Conservation (phyloP, 2,888 invertebrate genomes). For the Hypercompe scribonia region DNA sequence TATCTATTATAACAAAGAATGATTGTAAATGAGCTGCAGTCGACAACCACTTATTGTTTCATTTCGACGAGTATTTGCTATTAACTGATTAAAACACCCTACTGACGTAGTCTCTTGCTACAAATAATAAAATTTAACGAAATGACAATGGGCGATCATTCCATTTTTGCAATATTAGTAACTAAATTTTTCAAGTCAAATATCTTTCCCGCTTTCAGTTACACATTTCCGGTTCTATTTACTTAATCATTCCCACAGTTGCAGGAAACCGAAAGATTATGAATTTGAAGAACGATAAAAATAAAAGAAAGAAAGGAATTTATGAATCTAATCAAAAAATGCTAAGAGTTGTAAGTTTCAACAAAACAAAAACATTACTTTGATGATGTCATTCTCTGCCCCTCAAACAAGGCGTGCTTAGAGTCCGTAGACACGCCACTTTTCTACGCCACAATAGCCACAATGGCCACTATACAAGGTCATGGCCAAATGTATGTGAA, state of each 20-base stretch:
- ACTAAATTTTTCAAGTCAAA: too few relatives aligned
- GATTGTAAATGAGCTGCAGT: background rate
- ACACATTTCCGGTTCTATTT: too few relatives aligned
- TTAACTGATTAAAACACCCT: background rate
- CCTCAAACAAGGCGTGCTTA: conserved; percentile 34
- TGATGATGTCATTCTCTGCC: conserved; percentile 35
- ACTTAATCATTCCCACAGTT: too few relatives aligned
- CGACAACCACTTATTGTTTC: background rate
- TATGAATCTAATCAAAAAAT: conserved; percentile 4
- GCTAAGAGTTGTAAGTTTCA: conserved; percentile 1
- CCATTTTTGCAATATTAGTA: background rate
- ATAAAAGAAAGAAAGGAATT: too few relatives aligned
- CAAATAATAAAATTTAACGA: background rate
- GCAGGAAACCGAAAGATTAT: too few relatives aligned
- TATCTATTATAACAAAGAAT: background rate
- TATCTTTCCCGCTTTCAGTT: too few relatives aligned
- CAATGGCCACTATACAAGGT: background rate
- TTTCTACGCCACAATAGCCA: conserved; percentile 25
- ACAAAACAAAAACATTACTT: conserved; percentile 12
- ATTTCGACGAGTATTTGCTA: background rate
- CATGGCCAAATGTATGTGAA: background rate
- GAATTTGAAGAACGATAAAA: too few relatives aligned
- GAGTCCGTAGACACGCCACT: conserved; percentile 36
- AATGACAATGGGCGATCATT: background rate
- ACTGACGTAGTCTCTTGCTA: background rate